Base-by-base conservation (phyloP, 2,113 vertebrate species). In the Elephantulus edwardii region DNA sequence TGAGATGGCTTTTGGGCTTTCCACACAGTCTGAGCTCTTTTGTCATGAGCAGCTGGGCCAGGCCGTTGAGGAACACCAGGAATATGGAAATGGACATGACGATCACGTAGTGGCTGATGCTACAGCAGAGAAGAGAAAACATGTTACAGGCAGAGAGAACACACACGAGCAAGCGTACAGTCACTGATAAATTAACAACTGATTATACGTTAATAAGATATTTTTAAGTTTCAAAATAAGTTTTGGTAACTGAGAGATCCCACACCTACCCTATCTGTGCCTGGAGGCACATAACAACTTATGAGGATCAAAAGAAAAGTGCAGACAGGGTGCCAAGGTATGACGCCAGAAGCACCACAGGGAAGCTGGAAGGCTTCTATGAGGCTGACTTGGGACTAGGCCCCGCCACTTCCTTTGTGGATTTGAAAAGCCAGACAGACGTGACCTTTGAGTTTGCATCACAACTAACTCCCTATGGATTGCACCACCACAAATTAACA, bases 21-120 rank as follows among this genome's bases (percentile, higher is more conserved):
- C 93, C 93, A 91, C 93, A 94, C 46, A 98, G 77, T 38, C 66
- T 16, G 78, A 99, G 96, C 93, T 97, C 98, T 94, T 94, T 97
- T 33, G 98, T 98, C 5, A 98, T 99, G 86, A 99, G 97, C 72
- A 98, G 91, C 93, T 99, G 98, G 17, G 98, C 99, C 89, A 99
- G 93, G 92, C 98, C 96, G 79, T 98, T 99, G 93, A 99, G 98
- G 83, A 99, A 91, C 98, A 99, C 98, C 94, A 99, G 97, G 90
- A 99, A 99, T 95, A 99, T 99, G 82, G 99, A 98, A 97, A 99
- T 97, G 0, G 98, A 99, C 99, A 99, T 99, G 96, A 99, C 99
- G 19, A 99, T 98, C 83, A 99, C 99, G 14, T 99, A 99, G 95
- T 99, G 99, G 94, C 99, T 99, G 93, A 99, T 99, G 96, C 99